Percentiles rank a stretch among this genome's conserved stretches.
These are phyloP conservation scores for Acrobasis consociella DNA, from an alignment of 2,888 invertebrate species.

Conservation along the genomic window DNA sequence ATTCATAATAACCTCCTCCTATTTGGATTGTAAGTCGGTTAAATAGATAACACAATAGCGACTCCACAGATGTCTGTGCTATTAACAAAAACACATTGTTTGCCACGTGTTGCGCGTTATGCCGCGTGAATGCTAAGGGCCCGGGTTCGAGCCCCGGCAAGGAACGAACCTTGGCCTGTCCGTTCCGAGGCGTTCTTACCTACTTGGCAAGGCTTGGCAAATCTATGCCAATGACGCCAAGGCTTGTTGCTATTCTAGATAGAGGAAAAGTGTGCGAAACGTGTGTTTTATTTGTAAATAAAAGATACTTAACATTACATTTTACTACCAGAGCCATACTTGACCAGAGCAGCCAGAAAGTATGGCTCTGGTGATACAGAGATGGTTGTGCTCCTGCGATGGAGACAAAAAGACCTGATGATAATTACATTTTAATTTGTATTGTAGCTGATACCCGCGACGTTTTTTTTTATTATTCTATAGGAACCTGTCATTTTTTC, in stretches of 20 bases:
- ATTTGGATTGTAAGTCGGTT: too few relatives aligned
- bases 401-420: too few relatives aligned
- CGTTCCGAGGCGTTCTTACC: slow-evolving; percentile 3
- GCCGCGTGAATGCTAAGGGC: slow-evolving; percentile 67
- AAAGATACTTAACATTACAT: too few relatives aligned
- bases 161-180: slow-evolving; percentile 32
- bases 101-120: slow-evolving; percentile 76
- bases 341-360: too few relatives aligned
- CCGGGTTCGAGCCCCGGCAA: slow-evolving; percentile 54
- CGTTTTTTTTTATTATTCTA: too few relatives aligned
- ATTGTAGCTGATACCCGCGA: too few relatives aligned
- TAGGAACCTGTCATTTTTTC: too few relatives aligned
- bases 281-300: background rate
- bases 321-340: too few relatives aligned
- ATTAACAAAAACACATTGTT: slow-evolving; percentile 76
- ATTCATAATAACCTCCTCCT: too few relatives aligned
- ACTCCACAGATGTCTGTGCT: slow-evolving; percentile 49
- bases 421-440: too few relatives aligned
- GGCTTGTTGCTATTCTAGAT: background rate
- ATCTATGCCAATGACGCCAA: slow-evolving; percentile 2
- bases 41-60: slow-evolving; percentile 10
- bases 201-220: slow-evolving; percentile 7
- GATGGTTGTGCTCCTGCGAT: too few relatives aligned
- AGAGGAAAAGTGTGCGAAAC: background rate
- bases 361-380: too few relatives aligned